Conservation (phyloP, 2,113 vertebrate genomes). For the Dissostichus mawsoni region DNA sequence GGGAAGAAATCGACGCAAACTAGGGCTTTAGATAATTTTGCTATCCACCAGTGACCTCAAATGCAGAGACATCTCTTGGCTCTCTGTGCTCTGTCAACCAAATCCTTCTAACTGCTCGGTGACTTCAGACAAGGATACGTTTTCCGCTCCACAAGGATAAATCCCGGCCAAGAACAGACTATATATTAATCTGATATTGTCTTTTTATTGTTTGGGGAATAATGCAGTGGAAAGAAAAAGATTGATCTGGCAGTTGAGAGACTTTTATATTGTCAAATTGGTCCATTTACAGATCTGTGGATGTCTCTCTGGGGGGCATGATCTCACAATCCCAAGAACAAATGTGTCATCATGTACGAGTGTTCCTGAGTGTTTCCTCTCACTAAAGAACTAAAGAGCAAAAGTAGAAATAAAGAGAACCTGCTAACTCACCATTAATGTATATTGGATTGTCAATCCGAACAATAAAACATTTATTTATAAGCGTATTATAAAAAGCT, state of each 20-base stretch:
- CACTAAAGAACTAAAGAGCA: slow-evolving; percentile 26
- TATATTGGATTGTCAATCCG: background rate
- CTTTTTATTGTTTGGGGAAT: slow-evolving; percentile 79
- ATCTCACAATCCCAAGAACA: slow-evolving; percentile 52
- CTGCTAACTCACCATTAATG: background rate
- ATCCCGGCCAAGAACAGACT: slow-evolving; percentile 71
- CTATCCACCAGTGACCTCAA: slow-evolving; percentile 82
- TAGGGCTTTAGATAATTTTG: slow-evolving; percentile 81
- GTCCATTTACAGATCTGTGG: slow-evolving; percentile 62
- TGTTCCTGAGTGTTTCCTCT: slow-evolving; percentile 38
- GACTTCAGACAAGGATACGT: slow-evolving; percentile 77
- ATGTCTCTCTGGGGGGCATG: slow-evolving; percentile 62
- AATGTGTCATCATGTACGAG: slow-evolving; percentile 40
- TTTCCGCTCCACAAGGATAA: slow-evolving; percentile 76
- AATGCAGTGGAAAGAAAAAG: slow-evolving; percentile 68
- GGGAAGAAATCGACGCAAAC: slow-evolving; percentile 69
- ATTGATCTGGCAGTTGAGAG: slow-evolving; percentile 75
- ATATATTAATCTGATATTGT: slow-evolving; percentile 84
- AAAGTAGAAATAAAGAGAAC: background rate
- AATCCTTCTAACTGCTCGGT: slow-evolving; percentile 76
- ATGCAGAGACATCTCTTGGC: slow-evolving; percentile 66
- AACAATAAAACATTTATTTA: background rate
- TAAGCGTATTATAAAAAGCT: background rate
- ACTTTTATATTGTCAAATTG: slow-evolving; percentile 69
- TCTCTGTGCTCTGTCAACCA: slow-evolving; percentile 79